Evolutionary conservation across 2,888 invertebrate genomes (phyloP).

Genomic region (Esperia sulphurella): DNA sequence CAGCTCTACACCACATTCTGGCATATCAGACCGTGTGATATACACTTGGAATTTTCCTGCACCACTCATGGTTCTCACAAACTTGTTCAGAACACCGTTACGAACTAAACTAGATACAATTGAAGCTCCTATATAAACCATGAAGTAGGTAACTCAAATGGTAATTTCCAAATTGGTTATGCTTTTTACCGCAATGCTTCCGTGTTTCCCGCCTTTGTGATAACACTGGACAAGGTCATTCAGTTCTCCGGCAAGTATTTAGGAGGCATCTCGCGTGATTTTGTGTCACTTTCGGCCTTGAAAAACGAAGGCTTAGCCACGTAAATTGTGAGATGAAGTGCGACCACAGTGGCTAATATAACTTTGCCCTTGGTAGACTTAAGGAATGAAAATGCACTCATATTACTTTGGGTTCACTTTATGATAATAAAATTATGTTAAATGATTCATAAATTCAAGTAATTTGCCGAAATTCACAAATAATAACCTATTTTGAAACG

Average conservation of each 20-base stretch:
- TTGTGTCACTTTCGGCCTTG: constrained; percentile 42
- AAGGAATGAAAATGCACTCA: constrained; percentile 57
- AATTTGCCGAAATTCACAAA: too few relatives aligned
- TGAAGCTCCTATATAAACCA: constrained; percentile 46
- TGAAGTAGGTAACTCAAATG: constrained; percentile 32
- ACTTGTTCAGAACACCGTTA: constrained; percentile 13
- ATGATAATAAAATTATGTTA: too few relatives aligned
- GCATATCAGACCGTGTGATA: constrained; percentile 82
- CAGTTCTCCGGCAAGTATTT: constrained; percentile 61
- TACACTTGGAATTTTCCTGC: constrained; percentile 75
- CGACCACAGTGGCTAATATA: constrained; percentile 58
- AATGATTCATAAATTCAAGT: too few relatives aligned
- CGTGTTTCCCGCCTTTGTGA: constrained; percentile 21
- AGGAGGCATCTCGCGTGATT: constrained; percentile 40
- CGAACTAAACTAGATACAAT: constrained; percentile 30
- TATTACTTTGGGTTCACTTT: constrained; percentile 25
- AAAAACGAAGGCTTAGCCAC: constrained; percentile 67
- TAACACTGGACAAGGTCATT: constrained; percentile 35
- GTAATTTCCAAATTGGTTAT: constrained; percentile 18
- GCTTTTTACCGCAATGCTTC: constrained; percentile 20
- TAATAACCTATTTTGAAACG: too few relatives aligned
- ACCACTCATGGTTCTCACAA: constrained; percentile 50
- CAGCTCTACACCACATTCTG: constrained; percentile 78
- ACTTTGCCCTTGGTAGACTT: constrained; percentile 65
- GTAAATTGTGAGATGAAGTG: constrained; percentile 59